phyloP scores from a whole-genome alignment of 92 coral and sea anemone genomes.

The Palythoa heliodiscus region DNA sequence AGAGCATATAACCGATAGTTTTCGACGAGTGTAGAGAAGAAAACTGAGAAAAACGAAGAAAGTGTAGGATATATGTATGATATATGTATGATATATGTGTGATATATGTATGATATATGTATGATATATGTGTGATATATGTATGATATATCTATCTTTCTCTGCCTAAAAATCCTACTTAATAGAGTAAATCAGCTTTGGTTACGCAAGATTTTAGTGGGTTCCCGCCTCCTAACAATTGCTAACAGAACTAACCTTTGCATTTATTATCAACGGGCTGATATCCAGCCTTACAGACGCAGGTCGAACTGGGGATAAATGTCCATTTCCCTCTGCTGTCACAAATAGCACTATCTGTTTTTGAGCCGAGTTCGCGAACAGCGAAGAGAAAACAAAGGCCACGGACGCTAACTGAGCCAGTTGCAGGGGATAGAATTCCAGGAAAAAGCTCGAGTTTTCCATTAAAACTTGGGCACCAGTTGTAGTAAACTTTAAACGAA shows the following conservation, averaged over 20 bases:
- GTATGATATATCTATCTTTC: too few relatives aligned
- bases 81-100: too few relatives aligned
- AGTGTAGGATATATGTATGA: too few relatives aligned
- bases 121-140: too few relatives aligned
- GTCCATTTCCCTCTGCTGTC: constrained; percentile 6
- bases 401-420: not conserved
- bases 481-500: constrained; percentile 23
- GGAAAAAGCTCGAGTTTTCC: not conserved
- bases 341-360: not conserved
- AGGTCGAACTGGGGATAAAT: not conserved
- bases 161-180: too few relatives aligned
- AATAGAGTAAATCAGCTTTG: too few relatives aligned
- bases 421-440: not conserved
- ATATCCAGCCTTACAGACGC: constrained; percentile 18
- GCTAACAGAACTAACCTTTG: not conserved
- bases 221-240: not conserved
- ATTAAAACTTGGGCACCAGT: not conserved
- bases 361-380: not conserved
- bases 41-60: too few relatives aligned
- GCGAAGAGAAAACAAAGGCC: not conserved
- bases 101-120: too few relatives aligned
- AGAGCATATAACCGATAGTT: too few relatives aligned
- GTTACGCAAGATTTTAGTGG: too few relatives aligned
- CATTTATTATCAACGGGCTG: not conserved
- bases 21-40: too few relatives aligned